Percentiles rank a stretch among this genome's conserved stretches.
Conservation (phyloP, 2,113 vertebrate genomes). For the Sebastes schlegelii region DNA sequence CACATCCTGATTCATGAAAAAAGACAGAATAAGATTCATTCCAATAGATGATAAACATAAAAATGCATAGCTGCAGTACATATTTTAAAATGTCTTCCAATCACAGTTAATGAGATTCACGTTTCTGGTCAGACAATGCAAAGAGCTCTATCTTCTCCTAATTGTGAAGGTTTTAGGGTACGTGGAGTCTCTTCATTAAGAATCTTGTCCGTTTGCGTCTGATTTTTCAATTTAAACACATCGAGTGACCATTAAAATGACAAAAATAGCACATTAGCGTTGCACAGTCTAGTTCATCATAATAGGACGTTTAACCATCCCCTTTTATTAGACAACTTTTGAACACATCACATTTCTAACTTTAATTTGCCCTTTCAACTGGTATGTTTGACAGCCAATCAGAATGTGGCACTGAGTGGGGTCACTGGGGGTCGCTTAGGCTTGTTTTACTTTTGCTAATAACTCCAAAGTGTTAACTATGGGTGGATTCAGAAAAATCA, state of each 20-base stretch:
- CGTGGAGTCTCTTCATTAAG: neutral
- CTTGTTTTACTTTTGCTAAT: no score
- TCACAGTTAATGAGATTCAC: constrained; percentile 13
- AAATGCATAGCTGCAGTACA: constrained; percentile 5
- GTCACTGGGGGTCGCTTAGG: no score
- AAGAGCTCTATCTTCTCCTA: neutral
- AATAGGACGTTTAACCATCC: no score
- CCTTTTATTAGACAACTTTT: no score
- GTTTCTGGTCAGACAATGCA: neutral
- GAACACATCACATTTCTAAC: no score
- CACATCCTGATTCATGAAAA: no score
- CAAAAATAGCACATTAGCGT: neutral
- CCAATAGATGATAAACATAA: neutral
- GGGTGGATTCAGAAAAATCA: no score
- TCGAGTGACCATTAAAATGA: neutral
- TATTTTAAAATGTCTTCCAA: constrained; percentile 1
- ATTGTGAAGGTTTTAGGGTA: constrained; percentile 3
- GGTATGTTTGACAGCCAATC: no score
- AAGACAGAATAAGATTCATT: neutral
- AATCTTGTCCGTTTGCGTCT: neutral
- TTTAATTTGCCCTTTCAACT: no score
- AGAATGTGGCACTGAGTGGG: no score
- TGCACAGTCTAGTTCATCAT: no score
- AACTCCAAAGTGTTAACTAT: no score
- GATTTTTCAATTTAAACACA: neutral